A percentile compares a stretch with the other conserved stretches of the same genome.
These are phyloP conservation scores for Craterocephalus amniculus DNA, from an alignment of 2,797 vertebrate genomes.

Conservation along the genomic window DNA sequence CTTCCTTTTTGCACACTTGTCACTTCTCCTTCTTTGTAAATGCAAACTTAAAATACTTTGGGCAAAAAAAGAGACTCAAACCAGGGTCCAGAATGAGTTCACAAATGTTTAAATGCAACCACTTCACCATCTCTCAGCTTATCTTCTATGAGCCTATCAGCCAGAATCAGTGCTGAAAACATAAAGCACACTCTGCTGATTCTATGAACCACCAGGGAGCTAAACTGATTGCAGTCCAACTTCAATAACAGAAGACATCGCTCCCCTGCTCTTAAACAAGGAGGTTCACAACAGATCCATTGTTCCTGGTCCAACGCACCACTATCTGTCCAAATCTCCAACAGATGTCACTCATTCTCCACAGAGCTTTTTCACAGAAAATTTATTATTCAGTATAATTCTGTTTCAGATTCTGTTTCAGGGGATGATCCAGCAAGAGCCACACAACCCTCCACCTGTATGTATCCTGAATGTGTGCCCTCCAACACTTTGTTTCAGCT, in stretches of 20 bases:
- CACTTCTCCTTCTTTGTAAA: too few relatives aligned
- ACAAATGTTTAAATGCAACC: not conserved
- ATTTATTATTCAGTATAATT: not conserved
- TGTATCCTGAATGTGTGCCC: not conserved
- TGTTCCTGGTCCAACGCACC: not conserved
- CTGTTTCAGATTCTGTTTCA: not conserved
- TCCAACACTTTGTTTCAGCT: conserved; percentile 5
- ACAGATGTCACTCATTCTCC: not conserved
- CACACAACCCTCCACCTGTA: conserved; percentile 3
- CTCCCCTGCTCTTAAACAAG: not conserved
- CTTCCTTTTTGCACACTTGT: too few relatives aligned
- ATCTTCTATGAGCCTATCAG: not conserved
- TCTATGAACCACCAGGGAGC: not conserved
- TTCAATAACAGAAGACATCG: not conserved
- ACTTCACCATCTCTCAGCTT: not conserved
- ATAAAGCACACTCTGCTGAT: not conserved
- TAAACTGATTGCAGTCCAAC: not conserved
- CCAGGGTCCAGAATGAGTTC: not conserved
- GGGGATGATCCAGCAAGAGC: not conserved
- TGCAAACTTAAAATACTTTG: too few relatives aligned
- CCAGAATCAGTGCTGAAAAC: not conserved
- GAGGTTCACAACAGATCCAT: too few relatives aligned
- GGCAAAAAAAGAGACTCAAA: too few relatives aligned
- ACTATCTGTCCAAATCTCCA: not conserved
- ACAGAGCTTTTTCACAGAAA: not conserved